Conservation (phyloP, 2,113 vertebrate species). For the Phylloscopus trochilus region DNA sequence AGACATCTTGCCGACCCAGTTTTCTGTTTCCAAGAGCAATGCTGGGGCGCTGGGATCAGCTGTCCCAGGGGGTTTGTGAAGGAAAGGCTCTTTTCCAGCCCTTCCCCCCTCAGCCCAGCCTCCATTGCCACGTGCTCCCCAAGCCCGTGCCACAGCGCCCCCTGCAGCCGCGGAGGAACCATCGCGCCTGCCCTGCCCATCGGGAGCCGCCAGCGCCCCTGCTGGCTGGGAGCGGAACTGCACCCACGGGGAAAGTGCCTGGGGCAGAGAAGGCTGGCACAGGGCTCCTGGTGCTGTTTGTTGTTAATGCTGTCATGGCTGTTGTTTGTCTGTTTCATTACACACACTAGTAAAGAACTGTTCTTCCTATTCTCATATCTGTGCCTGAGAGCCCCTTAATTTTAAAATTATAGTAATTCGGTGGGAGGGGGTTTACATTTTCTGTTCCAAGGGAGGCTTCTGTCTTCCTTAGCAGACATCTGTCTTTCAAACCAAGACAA, state of each 20-base stretch:
- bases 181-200: not conserved
- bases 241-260: not conserved
- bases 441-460: not conserved
- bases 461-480: not conserved
- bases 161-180: not conserved
- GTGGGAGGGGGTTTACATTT: not conserved
- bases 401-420: not conserved
- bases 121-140: not conserved
- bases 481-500: not conserved
- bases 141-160: not conserved
- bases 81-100: not conserved
- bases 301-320: not conserved
- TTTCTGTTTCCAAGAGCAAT: not conserved
- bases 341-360: not conserved
- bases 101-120: accelerated
- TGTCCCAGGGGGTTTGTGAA: not conserved
- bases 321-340: not conserved
- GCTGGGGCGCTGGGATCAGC: not conserved
- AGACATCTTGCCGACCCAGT: not conserved
- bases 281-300: not conserved
- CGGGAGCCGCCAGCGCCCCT: not conserved
- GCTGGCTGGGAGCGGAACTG: not conserved
- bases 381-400: not conserved
- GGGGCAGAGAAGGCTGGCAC: no score
- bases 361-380: not conserved